Evolutionary conservation across 2,888 invertebrate genomes (phyloP), one percentile per base, ranked within the genome.

Genomic region (Polymixis flavicincta): DNA sequence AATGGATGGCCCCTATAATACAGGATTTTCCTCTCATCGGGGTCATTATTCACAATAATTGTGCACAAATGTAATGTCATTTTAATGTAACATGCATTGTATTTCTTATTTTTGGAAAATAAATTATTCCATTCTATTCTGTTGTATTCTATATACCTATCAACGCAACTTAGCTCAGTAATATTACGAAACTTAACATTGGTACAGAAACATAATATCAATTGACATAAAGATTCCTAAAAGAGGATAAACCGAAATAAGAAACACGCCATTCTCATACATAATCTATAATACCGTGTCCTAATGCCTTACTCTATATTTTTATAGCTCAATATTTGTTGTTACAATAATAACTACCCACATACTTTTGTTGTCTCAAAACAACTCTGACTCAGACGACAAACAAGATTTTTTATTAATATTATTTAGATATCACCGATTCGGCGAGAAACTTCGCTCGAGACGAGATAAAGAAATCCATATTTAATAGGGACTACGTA

Each of bases 371-470:
- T 73, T 69, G 70, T 78, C 55, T 50, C 71, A 69, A 61, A 77
- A 79, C 74, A 70, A 82, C 69, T 68, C 66, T 59, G 28, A 55
- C 59, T 28, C 57, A 70, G 42, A 80, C 66, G 77, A 85, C 77
- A 79, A 83, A 87, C 83, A 80, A 72, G 74, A 72, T 78, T 82
- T 74, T 80, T 87, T 86, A 85, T 79, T 79, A 81, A 76, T 81
- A 85, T 80, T 78, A 77, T 86, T 87, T 77, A 74, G 76, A 76
- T 82, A 82, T 82, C 73, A 76, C 25, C 66, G 71, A 78, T 80
- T 78, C 74, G 71, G 65, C 76, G 66, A 85, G 52, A 80, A 83
- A 82, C 71, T 85, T 74, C 45, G 52, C 74, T 60, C 50, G 28
- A 63, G 63, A 65, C 45, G 65, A 74, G 80, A 83, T 85, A 86